Evolutionary conservation across 1,140 invertebrate species (phyloP).

Genomic region (Ceratoteleas bidentatus): DNA sequence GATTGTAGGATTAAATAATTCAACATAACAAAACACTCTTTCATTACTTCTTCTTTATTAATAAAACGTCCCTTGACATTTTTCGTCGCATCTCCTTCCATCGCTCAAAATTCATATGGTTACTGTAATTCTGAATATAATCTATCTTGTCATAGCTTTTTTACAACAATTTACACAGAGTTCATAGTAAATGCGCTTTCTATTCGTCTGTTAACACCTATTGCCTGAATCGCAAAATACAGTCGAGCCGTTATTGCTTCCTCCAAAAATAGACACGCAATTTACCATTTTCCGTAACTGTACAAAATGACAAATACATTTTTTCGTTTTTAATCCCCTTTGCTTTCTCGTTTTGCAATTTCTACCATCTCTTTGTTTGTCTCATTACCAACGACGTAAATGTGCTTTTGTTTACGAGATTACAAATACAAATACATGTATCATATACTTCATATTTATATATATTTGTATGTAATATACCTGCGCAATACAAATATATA

Average conservation of each 20-base stretch:
- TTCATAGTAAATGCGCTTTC: slow-evolving; percentile 62
- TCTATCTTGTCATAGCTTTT: slow-evolving; percentile 63
- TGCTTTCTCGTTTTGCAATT: slow-evolving; percentile 23
- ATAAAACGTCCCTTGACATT: slow-evolving; percentile 61
- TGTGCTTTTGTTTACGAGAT: no score
- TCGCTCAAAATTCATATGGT: slow-evolving; percentile 60
- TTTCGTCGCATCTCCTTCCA: slow-evolving; percentile 46
- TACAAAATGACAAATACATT: slow-evolving; percentile 61
- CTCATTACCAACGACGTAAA: slow-evolving; percentile 42
- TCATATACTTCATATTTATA: no score
- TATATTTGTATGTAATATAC: slow-evolving; percentile 47
- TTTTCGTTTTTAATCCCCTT: slow-evolving; percentile 12
- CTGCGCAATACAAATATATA: slow-evolving; percentile 49
- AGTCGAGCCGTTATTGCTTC: slow-evolving; percentile 62
- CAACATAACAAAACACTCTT: neutral
- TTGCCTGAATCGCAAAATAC: slow-evolving; percentile 63
- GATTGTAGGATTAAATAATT: no score
- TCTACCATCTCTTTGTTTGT: no score
- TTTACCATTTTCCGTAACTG: slow-evolving; percentile 59
- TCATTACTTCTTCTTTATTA: slow-evolving; percentile 62
- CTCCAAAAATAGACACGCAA: slow-evolving; percentile 64
- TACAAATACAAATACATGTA: no score
- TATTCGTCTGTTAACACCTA: slow-evolving; percentile 52
- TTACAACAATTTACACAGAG: slow-evolving; percentile 64
- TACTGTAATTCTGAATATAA: slow-evolving; percentile 61